Evolutionary conservation across 2,888 invertebrate genomes (phyloP), one percentile per base, ranked within the genome.

Genomic region (Dione vanillae): DNA sequence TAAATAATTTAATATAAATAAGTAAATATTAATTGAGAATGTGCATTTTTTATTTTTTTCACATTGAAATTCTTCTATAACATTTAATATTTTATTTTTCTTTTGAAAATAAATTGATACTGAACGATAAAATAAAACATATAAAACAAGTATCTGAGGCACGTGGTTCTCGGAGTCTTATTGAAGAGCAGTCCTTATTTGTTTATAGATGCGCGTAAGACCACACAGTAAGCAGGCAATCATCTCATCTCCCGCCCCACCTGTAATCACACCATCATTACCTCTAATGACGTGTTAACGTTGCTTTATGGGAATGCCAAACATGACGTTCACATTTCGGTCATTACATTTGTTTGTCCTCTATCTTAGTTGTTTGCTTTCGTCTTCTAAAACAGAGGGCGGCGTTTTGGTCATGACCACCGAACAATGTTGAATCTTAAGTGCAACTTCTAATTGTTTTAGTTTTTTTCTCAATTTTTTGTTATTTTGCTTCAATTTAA

Each of bases 251-350:
- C 86, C 85, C 82, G 85, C 88, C 86, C 86, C 86, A 84, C 85
- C 87, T 85, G 89, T 91, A 92, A 92, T 92, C 90, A 92, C 85
- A 88, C 87, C 92, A 92, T 93, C 92, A 93, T 92, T 92, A 91
- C 91, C 88, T 90, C 89, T 93, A 93, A 92, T 93, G 91, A 93
- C 91, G 93, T 92, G 93, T 92, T 93, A 93, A 92, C 92, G 89
- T 89, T 88, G 87, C 91, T 91, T 92, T 93, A 93, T 92, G 93
- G 92, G 93, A 92, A 93, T 92, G 92, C 92, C 92, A 93, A 93
- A 93, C 93, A 92, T 90, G 91, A 91, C 92, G 92, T 89, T 89
- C 92, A 92, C 88, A 92, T 93, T 92, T 92, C 89, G 91, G 90
- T 92, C 92, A 91, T 92, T 93, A 19, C 19, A 19, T 92, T 91